Conservation (phyloP, 2,888 invertebrate genomes). For the Norana najaformis region DNA sequence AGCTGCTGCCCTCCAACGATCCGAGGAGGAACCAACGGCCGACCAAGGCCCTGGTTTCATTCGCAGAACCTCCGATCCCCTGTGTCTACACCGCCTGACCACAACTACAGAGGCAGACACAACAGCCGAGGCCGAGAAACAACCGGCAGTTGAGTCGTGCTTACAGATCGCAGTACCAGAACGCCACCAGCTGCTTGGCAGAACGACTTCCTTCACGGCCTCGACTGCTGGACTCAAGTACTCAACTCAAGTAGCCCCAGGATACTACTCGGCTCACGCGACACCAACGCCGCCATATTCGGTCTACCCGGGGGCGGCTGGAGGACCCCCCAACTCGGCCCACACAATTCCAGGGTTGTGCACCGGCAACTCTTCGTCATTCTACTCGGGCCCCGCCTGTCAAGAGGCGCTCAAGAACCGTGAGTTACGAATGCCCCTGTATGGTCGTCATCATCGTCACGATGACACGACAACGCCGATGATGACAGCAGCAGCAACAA, state of each 20-base stretch:
- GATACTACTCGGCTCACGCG: not conserved
- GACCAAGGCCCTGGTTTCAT: not conserved
- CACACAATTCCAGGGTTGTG: not conserved
- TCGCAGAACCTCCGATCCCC: not conserved
- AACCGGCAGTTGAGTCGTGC: not conserved
- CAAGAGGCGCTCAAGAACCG: not conserved
- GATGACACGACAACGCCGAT: not conserved
- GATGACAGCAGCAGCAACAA: not conserved
- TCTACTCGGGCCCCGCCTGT: not conserved
- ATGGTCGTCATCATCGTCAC: not conserved
- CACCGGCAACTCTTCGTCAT: not conserved
- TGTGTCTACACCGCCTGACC: not conserved
- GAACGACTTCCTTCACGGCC: not conserved
- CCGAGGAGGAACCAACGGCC: not conserved
- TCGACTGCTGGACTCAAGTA: not conserved
- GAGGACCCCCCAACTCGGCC: not conserved
- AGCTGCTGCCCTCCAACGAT: slow-evolving; percentile 20
- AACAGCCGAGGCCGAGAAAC: slow-evolving; percentile 6
- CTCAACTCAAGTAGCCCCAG: not conserved
- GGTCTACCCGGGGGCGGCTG: not conserved
- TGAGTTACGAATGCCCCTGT: not conserved
- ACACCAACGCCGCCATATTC: not conserved
- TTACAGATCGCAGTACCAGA: not conserved
- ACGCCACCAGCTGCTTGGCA: not conserved
- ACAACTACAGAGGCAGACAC: not conserved